These are phyloP conservation scores for Stegodyphus dumicola DNA, from an alignment of 1,140 invertebrate genomes.

Conservation along the genomic window DNA sequence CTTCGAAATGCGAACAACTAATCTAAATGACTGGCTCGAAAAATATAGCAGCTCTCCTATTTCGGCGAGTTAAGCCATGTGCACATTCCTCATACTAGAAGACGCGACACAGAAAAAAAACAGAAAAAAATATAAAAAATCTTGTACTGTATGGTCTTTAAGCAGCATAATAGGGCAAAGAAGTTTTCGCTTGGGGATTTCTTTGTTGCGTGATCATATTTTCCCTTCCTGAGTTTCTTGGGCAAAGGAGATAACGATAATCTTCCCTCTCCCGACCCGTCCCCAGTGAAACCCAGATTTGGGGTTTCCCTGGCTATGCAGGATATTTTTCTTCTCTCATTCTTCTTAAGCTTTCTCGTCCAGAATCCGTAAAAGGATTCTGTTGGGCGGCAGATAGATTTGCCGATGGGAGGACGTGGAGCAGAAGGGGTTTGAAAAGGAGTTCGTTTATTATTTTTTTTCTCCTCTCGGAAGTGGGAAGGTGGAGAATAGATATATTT, in stretches of 20 bases:
- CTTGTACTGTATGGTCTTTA: conserved; percentile 58
- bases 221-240: conserved; percentile 39
- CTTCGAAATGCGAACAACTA: too few relatives aligned
- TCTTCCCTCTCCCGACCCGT: background rate
- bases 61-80: conserved; percentile 29
- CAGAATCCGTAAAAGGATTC: conserved; percentile 42
- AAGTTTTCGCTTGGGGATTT: conserved; percentile 52
- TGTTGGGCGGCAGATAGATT: background rate
- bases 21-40: conserved; percentile 1
- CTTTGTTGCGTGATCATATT: conserved; percentile 57
- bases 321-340: conserved; percentile 39
- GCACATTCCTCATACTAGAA: conserved; percentile 10
- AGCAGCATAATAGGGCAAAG: conserved; percentile 38
- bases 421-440: conserved; percentile 12
- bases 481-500: conserved; percentile 34
- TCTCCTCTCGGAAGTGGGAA: background rate
- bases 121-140: conserved; percentile 26
- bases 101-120: background rate
- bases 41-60: conserved; percentile 37
- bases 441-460: background rate
- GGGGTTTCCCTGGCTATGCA: conserved; percentile 37
- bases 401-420: background rate
- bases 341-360: conserved; percentile 38
- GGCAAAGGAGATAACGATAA: conserved; percentile 43
- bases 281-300: conserved; percentile 38